Conservation (phyloP, 2,797 vertebrate species). For the Melanotaenia maccullochi region DNA sequence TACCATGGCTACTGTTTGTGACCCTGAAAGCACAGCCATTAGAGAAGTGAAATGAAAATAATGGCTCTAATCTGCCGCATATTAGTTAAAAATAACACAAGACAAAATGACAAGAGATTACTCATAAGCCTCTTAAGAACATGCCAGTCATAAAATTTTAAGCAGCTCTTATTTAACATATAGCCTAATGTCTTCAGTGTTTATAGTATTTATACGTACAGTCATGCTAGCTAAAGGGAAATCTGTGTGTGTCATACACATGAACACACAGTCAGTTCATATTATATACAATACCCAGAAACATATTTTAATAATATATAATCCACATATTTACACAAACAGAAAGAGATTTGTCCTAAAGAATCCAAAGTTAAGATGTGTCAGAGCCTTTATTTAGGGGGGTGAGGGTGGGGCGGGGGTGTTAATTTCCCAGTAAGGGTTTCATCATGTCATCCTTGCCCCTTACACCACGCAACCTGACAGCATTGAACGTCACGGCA, state of each 20-base stretch:
- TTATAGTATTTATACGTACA: conserved; percentile 23
- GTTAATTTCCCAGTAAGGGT: conserved; percentile 34
- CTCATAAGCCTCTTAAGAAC: conserved; percentile 72
- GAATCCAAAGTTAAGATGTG: conserved; percentile 8
- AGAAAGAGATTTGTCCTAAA: conserved; percentile 30
- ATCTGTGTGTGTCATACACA: conserved; percentile 6
- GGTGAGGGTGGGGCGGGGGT: conserved; percentile 9
- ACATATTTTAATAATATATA: conserved; percentile 43
- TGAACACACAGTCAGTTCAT: conserved; percentile 18
- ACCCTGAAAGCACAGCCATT: conserved; percentile 49
- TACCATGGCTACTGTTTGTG: conserved; percentile 17
- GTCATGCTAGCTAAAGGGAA: conserved; percentile 43
- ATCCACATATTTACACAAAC: conserved; percentile 50
- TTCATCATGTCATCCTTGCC: conserved; percentile 55
- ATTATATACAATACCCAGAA: conserved; percentile 35
- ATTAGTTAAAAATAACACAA: conserved; percentile 68
- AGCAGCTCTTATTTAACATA: conserved; percentile 21
- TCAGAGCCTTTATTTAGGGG: conserved; percentile 54
- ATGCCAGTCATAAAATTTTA: conserved; percentile 61
- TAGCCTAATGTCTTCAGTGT: conserved; percentile 12
- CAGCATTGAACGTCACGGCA: conserved; percentile 38
- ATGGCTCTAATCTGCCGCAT: conserved; percentile 48
- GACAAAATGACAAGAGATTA: conserved; percentile 54
- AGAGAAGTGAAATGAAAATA: conserved; percentile 23
- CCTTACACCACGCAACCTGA: conserved; percentile 50